Base-by-base conservation (phyloP, 2,797 vertebrate species). In the Glossophaga mutica region DNA sequence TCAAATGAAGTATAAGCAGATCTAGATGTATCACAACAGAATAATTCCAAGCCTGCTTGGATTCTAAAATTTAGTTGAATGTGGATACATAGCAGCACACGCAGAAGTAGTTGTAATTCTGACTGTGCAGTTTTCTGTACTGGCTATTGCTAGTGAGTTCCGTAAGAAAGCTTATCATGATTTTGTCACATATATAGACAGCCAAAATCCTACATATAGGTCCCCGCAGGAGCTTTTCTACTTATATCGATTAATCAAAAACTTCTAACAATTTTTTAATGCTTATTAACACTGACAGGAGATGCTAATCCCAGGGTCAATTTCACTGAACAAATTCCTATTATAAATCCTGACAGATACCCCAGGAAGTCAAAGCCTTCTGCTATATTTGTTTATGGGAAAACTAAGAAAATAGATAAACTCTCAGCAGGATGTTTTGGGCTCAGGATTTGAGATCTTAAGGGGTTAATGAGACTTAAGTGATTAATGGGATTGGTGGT, bases 181-280 rank as follows among this genome's bases (percentile, higher is more conserved):
- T 76, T 81, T 34, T 68, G 59, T 81, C 46, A 52, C 22, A 55
- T 2, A 5, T 10, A 59, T 12, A 44, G 42, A 82, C 29, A 68
- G 92, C 46, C 74, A 78, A 83, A 89, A 44, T 83, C 70, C 68
- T 86, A 42, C n/a, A 39, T 24, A 24, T 32, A 70, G 83, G 14
- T 79, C 67, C 70, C 87, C 37, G 84, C 9, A 85, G 81, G 44
- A 90, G 62, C 55, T 95, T 85, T 91, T 89, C 81, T 57, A 55
- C 55, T 10, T 44, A 81, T 3, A 44, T n/a, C 73, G 52, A 55
- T 94, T 85, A 50, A 94, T 81, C 42, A 62, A 86, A 79, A 90
- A 50, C 44, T 82, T 88, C 83, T 89, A 55, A 42, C 22, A 73
- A 71, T 44, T 37, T 70, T 26, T 39, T 39, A 84, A 79, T 71